Base-by-base conservation (phyloP, 2,888 invertebrate genomes). In the Mechanitis mazaeus region DNA sequence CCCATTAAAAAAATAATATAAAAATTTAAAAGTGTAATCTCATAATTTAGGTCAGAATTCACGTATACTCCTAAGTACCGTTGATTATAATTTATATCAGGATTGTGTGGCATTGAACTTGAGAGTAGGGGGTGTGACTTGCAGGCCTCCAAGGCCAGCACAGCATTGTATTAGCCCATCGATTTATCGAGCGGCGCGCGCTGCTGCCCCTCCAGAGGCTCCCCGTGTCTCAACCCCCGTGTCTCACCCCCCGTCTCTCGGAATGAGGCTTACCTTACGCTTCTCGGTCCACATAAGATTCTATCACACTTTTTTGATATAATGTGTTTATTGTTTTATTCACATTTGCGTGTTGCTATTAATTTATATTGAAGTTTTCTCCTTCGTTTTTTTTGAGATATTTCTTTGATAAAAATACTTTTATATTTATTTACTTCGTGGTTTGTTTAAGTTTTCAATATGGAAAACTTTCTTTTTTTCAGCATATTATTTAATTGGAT, bases 141-240 rank as follows among this genome's bases (percentile, higher is more conserved):
- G 88, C 87, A 87, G 69, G 78, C 76, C 70, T 75, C 75, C 88
- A 88, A 88, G 87, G 88, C 81, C 83, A n/a, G 84, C 83, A 83
- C 80, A 80, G 77, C 81, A 82, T 84, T 85, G 81, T 87, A 82
- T 83, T 81, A 79, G 78, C 72, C 75, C 81, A 88, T 88, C 88
- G 88, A 89, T 90, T 88, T 89, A 89, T 88, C 81, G 89, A 88
- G 76, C 87, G 86, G 87, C 87, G 87, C 87, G 85, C 87, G 86
- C 87, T 84, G 85, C 71, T 74, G 58, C 68, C 67, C 66, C 70
- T 63, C 73, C 70, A 75, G 74, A 76, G 53, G 61, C 63, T 59
- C 68, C 59, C 57, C 63, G 58, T 73, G 75, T 67, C 77, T 77
- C 76, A 20, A 20, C 20, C 20, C 20, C 20, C 20, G 20, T 20